Evolutionary conservation across 1,140 invertebrate genomes (phyloP), one percentile per base, ranked within the genome.

Genomic region (Zophobas atratus): DNA sequence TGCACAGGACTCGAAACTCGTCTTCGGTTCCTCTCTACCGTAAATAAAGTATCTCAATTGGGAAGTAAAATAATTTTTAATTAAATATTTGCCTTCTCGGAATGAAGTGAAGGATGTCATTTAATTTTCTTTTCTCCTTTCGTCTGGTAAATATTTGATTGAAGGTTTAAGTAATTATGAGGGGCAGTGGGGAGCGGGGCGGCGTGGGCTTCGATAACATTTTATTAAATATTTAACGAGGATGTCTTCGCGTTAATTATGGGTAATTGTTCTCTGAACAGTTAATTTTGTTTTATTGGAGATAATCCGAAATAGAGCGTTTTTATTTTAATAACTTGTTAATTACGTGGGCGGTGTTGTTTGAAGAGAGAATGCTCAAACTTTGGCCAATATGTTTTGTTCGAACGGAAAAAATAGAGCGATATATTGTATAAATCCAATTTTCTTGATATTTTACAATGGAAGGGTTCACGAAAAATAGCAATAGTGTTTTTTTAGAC

Each of bases 51-150:
- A 43, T 67, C 60, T 43, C 38, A 43, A 67, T 67, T 67, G 60
- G 33, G 60, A 67, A 67, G 60, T 43, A 67, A 67, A 67, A 67
- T 67, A 67, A 67, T 67, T 67, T 67, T 67, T 67, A 67, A 67
- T 67, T 67, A 67, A 67, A 67, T 67, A 67, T 67, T 67, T 67
- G 43, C 60, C 60, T 39, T 67, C 60, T 43, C 39, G 38, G 39
- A 67, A 67, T 39, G 60, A 67, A 67, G 60, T 67, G 60, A 67
- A 67, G 60, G 60, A 67, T 67, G 60, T 67, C 60, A 67, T 67
- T 67, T 67, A 67, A 67, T 67, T 67, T 67, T 67, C 60, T 67
- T 67, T 67, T 67, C 60, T 67, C 60, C 60, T 39, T 67, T 67
- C 60, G 60, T 67, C 39, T 67, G 41, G 60, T 67, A 67, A 67